A percentile compares a stretch with the other conserved stretches of the same genome.
Conservation (phyloP, 2,797 vertebrate genomes). For the Florisuga fusca region DNA sequence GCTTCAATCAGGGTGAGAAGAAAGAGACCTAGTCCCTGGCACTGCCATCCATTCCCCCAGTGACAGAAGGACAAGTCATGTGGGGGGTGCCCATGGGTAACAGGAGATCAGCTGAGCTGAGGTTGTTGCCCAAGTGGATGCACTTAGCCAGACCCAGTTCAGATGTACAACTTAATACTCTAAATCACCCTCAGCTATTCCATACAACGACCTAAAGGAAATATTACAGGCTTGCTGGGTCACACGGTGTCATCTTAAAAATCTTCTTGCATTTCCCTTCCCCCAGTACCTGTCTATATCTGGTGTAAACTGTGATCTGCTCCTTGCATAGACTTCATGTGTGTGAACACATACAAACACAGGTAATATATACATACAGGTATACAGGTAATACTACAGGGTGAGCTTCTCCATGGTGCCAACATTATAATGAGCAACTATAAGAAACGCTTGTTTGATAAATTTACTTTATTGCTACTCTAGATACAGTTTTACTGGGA, state of each 20-base stretch:
- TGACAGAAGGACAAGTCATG: background rate
- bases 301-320: background rate
- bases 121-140: background rate
- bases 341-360: background rate
- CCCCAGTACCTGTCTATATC: background rate
- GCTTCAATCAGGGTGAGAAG: background rate
- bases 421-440: background rate
- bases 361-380: too few species aligned
- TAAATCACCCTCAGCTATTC: background rate
- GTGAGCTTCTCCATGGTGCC: background rate
- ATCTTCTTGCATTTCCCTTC: background rate
- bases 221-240: background rate
- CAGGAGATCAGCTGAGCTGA: background rate
- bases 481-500: background rate
- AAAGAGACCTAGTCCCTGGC: background rate
- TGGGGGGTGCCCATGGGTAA: background rate
- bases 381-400: background rate
- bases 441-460: background rate
- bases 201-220: background rate
- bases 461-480: background rate
- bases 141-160: background rate
- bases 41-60: background rate
- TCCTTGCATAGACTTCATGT: background rate
- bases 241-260: background rate
- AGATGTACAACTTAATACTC: background rate